Conservation (phyloP, 1,140 invertebrate species). For the Zaprionus taronus region DNA sequence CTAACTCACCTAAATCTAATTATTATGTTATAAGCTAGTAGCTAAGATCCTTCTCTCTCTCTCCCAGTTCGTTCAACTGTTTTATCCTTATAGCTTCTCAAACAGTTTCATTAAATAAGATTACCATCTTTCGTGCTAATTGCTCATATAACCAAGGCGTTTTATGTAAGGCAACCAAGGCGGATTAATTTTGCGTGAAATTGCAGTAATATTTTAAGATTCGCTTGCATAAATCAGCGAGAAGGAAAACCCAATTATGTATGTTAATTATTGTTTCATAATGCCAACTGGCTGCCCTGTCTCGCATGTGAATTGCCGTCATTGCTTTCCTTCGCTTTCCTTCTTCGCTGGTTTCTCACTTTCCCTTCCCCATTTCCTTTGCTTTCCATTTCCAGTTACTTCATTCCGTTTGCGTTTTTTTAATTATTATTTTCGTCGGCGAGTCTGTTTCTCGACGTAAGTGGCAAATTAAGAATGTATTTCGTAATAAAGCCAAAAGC, state of each 20-base stretch:
- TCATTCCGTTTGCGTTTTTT: slow-evolving; percentile 22
- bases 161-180: neutral
- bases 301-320: neutral
- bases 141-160: neutral
- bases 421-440: slow-evolving; percentile 37
- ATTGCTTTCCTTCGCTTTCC: neutral
- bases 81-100: neutral
- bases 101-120: neutral
- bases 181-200: neutral
- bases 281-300: neutral
- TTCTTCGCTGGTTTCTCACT: neutral
- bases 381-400: slow-evolving; percentile 31
- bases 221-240: slow-evolving; percentile 21
- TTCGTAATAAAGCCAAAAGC: slow-evolving; percentile 12
- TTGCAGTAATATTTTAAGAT: neutral
- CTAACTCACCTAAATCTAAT: too few species aligned
- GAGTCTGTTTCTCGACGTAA: slow-evolving; percentile 21
- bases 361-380: neutral
- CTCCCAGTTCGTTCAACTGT: neutral
- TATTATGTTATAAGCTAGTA: too few species aligned
- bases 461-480: slow-evolving; percentile 47
- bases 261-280: slow-evolving; percentile 38
- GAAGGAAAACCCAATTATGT: slow-evolving; percentile 31
- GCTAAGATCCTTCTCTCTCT: too few species aligned
- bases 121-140: neutral